Conservation (phyloP, 2,797 vertebrate species). For the Rhinoraja longicauda region DNA sequence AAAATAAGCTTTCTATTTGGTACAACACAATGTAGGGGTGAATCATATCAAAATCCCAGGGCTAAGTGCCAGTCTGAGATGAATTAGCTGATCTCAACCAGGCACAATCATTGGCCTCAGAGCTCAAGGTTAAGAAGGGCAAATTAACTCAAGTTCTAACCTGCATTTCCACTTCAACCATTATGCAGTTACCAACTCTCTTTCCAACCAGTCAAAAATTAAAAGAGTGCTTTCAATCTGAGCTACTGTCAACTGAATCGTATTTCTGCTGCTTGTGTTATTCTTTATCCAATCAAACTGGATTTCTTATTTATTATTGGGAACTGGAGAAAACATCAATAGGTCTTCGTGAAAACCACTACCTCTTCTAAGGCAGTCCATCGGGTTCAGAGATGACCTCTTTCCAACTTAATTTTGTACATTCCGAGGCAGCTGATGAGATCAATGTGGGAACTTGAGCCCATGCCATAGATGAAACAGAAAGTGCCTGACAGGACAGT, state of each 20-base stretch:
- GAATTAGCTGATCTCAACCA: neutral
- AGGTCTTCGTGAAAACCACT: neutral
- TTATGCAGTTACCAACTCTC: neutral
- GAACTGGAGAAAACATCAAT: neutral
- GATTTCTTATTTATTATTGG: neutral
- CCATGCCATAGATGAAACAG: too few relatives aligned
- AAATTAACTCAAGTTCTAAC: neutral
- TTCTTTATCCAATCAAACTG: neutral
- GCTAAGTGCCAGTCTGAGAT: neutral
- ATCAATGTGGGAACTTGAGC: too few relatives aligned
- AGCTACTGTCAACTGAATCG: neutral
- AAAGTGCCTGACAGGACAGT: too few relatives aligned
- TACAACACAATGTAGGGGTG: neutral
- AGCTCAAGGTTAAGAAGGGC: neutral
- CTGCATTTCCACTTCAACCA: neutral
- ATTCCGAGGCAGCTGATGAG: too few relatives aligned
- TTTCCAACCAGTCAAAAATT: neutral
- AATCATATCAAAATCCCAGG: neutral
- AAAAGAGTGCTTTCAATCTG: too few relatives aligned
- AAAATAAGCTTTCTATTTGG: too few relatives aligned
- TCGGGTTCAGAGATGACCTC: too few relatives aligned
- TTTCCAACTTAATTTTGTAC: too few relatives aligned
- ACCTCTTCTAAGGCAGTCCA: too few relatives aligned
- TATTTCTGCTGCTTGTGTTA: neutral
- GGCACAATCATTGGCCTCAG: neutral